Evolutionary conservation across 1,140 invertebrate species (phyloP), one percentile per base, ranked within the genome.

Genomic region (Nasonia giraulti): DNA sequence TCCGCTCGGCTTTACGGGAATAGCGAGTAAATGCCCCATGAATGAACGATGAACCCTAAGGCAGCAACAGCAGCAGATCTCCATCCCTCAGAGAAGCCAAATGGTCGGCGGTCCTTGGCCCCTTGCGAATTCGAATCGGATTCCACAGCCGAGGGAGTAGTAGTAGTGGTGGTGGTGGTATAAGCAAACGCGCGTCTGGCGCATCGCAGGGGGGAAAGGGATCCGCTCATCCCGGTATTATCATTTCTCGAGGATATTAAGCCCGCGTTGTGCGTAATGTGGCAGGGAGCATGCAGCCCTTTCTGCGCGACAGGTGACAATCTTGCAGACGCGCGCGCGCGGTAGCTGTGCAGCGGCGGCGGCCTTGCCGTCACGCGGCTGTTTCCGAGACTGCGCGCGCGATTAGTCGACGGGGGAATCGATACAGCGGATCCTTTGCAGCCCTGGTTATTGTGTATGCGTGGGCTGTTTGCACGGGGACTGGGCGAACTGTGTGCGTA

Each of bases 1-100:
- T 44, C 40, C 81, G 85, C 79, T 86, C 86, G 89, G 91, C 90
- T 92, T 92, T 92, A 91, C 91, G 89, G 88, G 91, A 90, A 91
- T 91, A 90, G 89, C 87, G 89, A 91, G 92, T 91, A 92, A 93
- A 93, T 93, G 92, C 91, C 89, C 92, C 91, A 92, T 93, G 92
- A 92, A 93, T 93, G 92, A 93, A 91, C 91, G 92, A 93, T 92
- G 92, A 93, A 91, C 88, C 89, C 82, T 47, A 88, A 88, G 89
- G 89, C 87, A 88, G 88, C 89, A 86, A 86, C 23, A 37, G 33
- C 33, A 23, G 68, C 27, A 71, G 68, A 33, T 62, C 55, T 62
- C 55, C 55, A n/a, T 62, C 55, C 55, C 55, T 62, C 20, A 62
- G 55, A 74, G 27, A 74, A 37, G 37, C 31, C 73, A 11, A 74